phyloP scores from a whole-genome alignment of 2,113 vertebrate species.

The Sceloporus undulatus region DNA sequence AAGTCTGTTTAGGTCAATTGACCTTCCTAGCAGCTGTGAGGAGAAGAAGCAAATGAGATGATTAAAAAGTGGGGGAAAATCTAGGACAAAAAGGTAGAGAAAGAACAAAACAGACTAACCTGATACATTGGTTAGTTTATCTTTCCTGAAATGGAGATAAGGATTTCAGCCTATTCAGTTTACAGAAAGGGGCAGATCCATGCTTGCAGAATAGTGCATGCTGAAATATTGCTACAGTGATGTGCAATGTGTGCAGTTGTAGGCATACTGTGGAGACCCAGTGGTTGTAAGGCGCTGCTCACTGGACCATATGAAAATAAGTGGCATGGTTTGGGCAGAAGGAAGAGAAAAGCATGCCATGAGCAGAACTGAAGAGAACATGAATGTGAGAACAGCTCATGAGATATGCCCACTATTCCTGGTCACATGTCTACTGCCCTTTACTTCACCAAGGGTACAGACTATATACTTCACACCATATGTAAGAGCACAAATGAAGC shows the following conservation, averaged over 20 bases:
- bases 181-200: neutral
- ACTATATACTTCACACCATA: too few relatives aligned
- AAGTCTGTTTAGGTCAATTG: constrained; percentile 97
- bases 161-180: neutral
- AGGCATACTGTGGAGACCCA: neutral
- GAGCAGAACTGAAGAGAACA: neutral
- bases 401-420: neutral
- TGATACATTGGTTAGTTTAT: rapidly evolving
- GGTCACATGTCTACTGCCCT: neutral
- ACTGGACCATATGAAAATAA: neutral
- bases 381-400: neutral
- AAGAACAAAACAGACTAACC: rapidly evolving
- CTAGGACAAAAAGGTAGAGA: neutral
- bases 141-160: neutral
- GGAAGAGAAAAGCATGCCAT: neutral
- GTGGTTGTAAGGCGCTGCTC: neutral
- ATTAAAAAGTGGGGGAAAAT: neutral
- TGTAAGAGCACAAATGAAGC: neutral
- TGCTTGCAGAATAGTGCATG: neutral
- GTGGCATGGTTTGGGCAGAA: neutral
- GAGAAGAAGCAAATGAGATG: constrained; percentile 24
- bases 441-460: neutral
- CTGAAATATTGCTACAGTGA: too few relatives aligned
- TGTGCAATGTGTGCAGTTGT: neutral
- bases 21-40: constrained; percentile 90